These are phyloP conservation scores for Ischnura elegans DNA, from an alignment of 2,888 invertebrate genomes.

Conservation along the genomic window DNA sequence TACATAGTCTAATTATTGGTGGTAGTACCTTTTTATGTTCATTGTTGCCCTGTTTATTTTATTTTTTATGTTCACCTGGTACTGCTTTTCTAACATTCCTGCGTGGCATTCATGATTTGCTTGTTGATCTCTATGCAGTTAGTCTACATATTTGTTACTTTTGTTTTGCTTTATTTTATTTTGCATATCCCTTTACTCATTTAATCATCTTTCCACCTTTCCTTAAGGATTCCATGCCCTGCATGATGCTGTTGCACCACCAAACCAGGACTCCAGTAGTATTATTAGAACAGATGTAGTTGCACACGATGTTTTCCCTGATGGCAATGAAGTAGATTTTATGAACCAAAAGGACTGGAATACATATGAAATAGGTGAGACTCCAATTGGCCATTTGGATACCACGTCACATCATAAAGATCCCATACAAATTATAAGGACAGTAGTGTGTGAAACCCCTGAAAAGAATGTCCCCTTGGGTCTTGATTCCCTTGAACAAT, in stretches of 20 bases:
- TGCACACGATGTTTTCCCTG: slow-evolving; percentile 52
- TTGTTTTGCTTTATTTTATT: slow-evolving; percentile 36
- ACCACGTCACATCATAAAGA: slow-evolving; percentile 20
- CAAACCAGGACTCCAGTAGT: slow-evolving; percentile 64
- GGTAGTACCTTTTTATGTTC: not conserved
- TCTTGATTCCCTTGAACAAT: not conserved
- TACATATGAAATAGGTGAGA: slow-evolving; percentile 29
- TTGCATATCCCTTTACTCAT: slow-evolving; percentile 45
- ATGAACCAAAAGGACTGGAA: slow-evolving; percentile 43
- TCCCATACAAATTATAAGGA: slow-evolving; percentile 47
- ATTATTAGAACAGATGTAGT: slow-evolving; percentile 54
- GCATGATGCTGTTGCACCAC: slow-evolving; percentile 65
- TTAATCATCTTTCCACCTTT: slow-evolving; percentile 47
- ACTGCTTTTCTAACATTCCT: not conserved
- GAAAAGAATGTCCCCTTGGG: not conserved
- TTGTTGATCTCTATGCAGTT: slow-evolving; percentile 46
- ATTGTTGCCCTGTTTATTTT: not conserved
- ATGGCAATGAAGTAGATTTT: slow-evolving; percentile 39
- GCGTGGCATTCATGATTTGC: slow-evolving; percentile 11
- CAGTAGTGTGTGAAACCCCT: slow-evolving; percentile 11
- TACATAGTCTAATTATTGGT: not conserved
- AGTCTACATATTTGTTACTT: slow-evolving; percentile 33
- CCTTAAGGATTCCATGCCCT: slow-evolving; percentile 62
- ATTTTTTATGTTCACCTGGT: not conserved
- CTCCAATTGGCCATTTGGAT: slow-evolving; percentile 44